Base-by-base conservation (phyloP, 2,888 invertebrate genomes). In the Pollenia labialis region DNA sequence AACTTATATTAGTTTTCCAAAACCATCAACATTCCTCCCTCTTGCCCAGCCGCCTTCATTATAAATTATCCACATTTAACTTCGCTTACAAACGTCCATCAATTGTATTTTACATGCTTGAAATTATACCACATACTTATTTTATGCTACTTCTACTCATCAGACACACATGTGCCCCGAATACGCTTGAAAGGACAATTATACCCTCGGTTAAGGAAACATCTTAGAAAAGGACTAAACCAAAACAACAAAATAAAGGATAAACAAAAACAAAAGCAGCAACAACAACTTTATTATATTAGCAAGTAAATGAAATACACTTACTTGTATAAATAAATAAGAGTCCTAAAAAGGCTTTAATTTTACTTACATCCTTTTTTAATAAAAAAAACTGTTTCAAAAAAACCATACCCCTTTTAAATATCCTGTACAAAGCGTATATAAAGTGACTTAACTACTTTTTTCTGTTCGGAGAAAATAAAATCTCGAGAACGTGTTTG, bases 171-270 rank as follows among this genome's bases (percentile, higher is more conserved):
- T 81, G 54, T 50, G 9, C 8, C 52, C 14, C 62, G 32, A 46
- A 62, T 66, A 83, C 86, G 80, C 75, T 71, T 83, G 80, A 86
- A 76, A 80, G 76, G 80, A 83, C 71, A 86, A 86, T 86, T 83
- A 86, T 71, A 86, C 71, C 83, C 83, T 86, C 80, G 75, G 64
- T 71, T 85, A 52, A 69, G 74, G 46, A 87, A 74, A 83, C 76
- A 81, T 87, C 86, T 87, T 86, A 71, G 62, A 58, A 80, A 18
- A 46, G 46, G 10, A 14, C 16, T 4, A 11, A 62, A 40, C 14
- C 48, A 48, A 32, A 14, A 40, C 9, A 11, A 62, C 18, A 18
- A 56, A 48, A 44, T 18, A 58, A 72, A 58, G 58, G 48, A 71
- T 71, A 76, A 40, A 42, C 40, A 62, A 64, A 77, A 81, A 64